Conservation (phyloP, 1,140 invertebrate species). For the Hylyphantes graminicola region DNA sequence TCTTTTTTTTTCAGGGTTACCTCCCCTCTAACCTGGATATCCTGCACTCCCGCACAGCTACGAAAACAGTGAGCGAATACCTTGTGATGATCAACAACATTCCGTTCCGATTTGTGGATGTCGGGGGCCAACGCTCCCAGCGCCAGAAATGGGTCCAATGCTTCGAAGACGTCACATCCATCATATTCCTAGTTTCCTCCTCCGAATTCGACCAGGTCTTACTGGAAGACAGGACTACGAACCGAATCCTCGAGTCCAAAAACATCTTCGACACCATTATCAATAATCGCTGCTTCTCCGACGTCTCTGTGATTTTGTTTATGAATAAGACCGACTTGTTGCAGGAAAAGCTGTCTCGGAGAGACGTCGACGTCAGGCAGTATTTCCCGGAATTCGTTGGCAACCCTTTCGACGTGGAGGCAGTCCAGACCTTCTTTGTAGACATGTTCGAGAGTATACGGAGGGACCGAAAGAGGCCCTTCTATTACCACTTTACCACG, state of each 20-base stretch:
- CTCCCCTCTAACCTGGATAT: conserved; percentile 93
- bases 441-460: conserved; percentile 84
- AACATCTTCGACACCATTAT: conserved; percentile 99
- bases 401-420: conserved; percentile 84
- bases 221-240: conserved; percentile 93
- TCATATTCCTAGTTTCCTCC: conserved; percentile 95
- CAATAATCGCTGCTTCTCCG: conserved; percentile 92
- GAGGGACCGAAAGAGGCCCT: conserved; percentile 73
- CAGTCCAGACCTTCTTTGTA: conserved; percentile 85
- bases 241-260: conserved; percentile 91
- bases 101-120: conserved; percentile 96
- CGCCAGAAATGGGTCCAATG: conserved; percentile 98
- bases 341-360: conserved; percentile 59
- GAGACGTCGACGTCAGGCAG: conserved; percentile 61
- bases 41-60: conserved; percentile 93
- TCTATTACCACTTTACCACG: conserved; percentile 99
- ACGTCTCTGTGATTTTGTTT: conserved; percentile 96
- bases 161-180: conserved; percentile 95
- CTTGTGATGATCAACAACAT: conserved; percentile 93
- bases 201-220: conserved; percentile 97
- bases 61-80: conserved; percentile 96
- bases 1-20: conserved; percentile 73
- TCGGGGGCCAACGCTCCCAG: conserved; percentile 96
- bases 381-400: conserved; percentile 90
- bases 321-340: conserved; percentile 84